Conservation (phyloP, 1,140 invertebrate genomes). For the Papilio helenus region DNA sequence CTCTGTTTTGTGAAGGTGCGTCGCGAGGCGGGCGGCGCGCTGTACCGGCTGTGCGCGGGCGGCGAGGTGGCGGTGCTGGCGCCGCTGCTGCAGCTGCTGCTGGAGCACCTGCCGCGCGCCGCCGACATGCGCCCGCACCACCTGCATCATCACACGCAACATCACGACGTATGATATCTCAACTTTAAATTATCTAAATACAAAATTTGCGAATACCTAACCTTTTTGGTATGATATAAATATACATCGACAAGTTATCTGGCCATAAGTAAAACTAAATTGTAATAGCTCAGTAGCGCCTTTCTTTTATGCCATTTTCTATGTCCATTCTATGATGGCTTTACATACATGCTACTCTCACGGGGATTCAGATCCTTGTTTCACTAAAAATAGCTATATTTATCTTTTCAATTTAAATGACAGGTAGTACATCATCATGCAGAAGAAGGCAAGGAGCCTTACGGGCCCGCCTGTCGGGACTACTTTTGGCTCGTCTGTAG, state of each 20-base stretch:
- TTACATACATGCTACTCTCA: no score
- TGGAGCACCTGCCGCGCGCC: constrained; percentile 91
- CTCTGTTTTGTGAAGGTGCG: constrained; percentile 85
- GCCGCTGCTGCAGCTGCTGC: constrained; percentile 90
- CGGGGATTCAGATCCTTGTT: no score
- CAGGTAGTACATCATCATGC: constrained; percentile 77
- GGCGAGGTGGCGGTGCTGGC: constrained; percentile 86
- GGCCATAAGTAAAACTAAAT: no score
- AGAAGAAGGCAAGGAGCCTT: constrained; percentile 95
- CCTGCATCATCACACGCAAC: constrained; percentile 51
- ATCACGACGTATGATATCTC: constrained; percentile 56
- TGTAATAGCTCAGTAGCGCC: no score
- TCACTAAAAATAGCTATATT: neutral
- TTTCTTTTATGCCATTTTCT: no score
- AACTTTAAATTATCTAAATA: neutral
- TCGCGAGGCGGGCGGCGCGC: constrained; percentile 93
- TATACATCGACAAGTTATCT: no score
- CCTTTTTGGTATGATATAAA: no score
- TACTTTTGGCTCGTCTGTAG: constrained; percentile 96
- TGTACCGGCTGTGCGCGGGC: constrained; percentile 93
- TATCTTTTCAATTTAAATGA: neutral
- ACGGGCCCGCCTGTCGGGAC: constrained; percentile 95
- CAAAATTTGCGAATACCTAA: no score
- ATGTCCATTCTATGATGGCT: no score
- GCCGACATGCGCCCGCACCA: constrained; percentile 91